A percentile compares a stretch with the other conserved stretches of the same genome.
phyloP scores from a whole-genome alignment of 2,797 vertebrate species.

The Coluber constrictor region DNA sequence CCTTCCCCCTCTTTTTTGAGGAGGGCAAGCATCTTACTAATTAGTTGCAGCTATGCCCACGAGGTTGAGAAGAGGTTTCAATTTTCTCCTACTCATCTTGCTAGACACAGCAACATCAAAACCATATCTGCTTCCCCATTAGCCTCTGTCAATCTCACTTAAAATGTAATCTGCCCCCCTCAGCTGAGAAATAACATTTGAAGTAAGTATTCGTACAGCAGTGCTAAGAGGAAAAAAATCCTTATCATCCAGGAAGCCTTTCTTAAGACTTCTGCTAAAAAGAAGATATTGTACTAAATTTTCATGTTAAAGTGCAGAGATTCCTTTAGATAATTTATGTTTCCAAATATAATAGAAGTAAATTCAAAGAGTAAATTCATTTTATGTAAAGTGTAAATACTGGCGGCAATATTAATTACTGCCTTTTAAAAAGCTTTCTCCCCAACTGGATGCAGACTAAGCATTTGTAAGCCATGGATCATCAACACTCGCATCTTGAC shows the following conservation, averaged over 20 bases:
- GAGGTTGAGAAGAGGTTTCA: background rate
- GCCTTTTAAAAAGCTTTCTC: background rate
- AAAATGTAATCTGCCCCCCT: background rate
- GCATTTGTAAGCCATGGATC: background rate
- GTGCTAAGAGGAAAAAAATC: background rate
- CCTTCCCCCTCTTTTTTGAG: background rate
- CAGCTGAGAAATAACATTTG: background rate
- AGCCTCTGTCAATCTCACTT: background rate
- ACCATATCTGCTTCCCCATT: background rate
- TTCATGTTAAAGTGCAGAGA: background rate
- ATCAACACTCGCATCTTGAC: background rate
- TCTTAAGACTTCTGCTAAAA: background rate
- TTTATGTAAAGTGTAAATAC: background rate
- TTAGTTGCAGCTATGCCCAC: background rate
- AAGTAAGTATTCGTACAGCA: background rate
- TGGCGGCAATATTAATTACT: background rate
- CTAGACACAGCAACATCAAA: background rate
- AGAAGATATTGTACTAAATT: background rate
- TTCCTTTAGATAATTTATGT: background rate
- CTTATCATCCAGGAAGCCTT: background rate
- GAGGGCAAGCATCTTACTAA: background rate
- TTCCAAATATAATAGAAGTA: background rate
- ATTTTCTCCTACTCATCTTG: background rate
- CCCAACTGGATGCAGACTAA: background rate
- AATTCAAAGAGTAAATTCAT: background rate